Evolutionary conservation across 2,797 vertebrate genomes (phyloP), one percentile per base, ranked within the genome.

Genomic region (Picus viridis): DNA sequence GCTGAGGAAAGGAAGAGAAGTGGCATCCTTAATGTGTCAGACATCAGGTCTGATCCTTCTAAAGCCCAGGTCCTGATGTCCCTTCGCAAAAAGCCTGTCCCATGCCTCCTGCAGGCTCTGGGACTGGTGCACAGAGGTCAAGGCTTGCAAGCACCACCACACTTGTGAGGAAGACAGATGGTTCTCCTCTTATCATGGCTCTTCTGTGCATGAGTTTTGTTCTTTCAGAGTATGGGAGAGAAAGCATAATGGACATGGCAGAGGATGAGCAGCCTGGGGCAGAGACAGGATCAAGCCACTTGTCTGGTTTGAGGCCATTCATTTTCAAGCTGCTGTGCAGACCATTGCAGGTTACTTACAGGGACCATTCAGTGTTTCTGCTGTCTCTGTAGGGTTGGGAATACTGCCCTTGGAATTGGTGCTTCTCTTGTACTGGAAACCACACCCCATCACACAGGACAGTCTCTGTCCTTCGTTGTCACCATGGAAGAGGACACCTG

Each of bases 381-480:
- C 18, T 43, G 14, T 7, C 70, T 70, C n/a, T 5, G 20, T 16
- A 27, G 15, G 9, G 3, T 43, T 4, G 3, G 45, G 64, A 90
- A 7, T 34, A 3, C 24, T 78, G 39, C 24, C 34, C 7, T 80
- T 49, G 2, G 16, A 22, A 41, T 9, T 83, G 17, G 8, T 18
- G 12, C 34, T 39, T 32, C 23, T 43, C 49, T 30, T 65, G n/a
- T n/a, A 5, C 20, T 20, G 59, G 16, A 12, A 2, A 9, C 0
- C 0, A 16, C 10, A 1, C 12, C 27, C 7, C 2, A 19, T 68
- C 2, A 1, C 6, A 67, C 29, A 12, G 4, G 56, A 58, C 47
- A 58, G 30, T 36, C 41, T 49, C 2, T 65, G 16, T 59, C 43
- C 26, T 88, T 20, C 81, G 15, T 72, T 27, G 51, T 73, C 14